Percentiles rank a stretch among this genome's conserved stretches.
Conservation (phyloP, 2,888 invertebrate genomes). For the Morpho achilles region DNA sequence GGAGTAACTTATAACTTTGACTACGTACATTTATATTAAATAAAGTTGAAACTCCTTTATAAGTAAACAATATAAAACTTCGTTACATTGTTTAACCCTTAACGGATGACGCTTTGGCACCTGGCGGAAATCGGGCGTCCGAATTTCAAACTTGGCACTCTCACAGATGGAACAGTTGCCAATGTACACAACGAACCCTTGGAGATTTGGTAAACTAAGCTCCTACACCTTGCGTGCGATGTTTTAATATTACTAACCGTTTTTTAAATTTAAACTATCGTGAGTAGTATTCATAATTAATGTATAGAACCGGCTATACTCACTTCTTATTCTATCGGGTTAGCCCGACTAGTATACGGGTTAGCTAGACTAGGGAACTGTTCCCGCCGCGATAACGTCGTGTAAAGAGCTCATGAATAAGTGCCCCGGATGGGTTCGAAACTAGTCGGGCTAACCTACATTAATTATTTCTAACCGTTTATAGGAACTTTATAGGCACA, state of each 20-base stretch:
- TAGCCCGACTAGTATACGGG: no score
- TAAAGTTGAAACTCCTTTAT: neutral
- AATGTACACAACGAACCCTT: neutral
- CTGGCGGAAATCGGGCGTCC: conserved; percentile 6
- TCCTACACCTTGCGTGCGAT: conserved; percentile 1
- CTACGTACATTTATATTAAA: no score
- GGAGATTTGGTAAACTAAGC: neutral
- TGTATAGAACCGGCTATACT: no score
- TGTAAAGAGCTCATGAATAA: no score
- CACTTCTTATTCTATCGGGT: no score
- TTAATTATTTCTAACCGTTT: neutral
- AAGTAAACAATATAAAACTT: neutral
- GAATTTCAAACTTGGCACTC: conserved; percentile 1
- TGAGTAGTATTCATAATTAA: no score
- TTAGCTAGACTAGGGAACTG: no score
- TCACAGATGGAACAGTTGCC: neutral
- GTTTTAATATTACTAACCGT: neutral
- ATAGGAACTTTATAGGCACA: neutral
- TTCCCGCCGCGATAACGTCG: no score
- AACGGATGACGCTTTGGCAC: conserved; percentile 3
- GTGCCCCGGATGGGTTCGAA: no score
- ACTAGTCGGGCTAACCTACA: no score
- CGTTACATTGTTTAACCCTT: neutral
- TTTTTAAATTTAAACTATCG: no score
- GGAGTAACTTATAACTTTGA: no score